Evolutionary conservation across 2,888 invertebrate genomes (phyloP).

Genomic region (Eremobia ochroleuca): DNA sequence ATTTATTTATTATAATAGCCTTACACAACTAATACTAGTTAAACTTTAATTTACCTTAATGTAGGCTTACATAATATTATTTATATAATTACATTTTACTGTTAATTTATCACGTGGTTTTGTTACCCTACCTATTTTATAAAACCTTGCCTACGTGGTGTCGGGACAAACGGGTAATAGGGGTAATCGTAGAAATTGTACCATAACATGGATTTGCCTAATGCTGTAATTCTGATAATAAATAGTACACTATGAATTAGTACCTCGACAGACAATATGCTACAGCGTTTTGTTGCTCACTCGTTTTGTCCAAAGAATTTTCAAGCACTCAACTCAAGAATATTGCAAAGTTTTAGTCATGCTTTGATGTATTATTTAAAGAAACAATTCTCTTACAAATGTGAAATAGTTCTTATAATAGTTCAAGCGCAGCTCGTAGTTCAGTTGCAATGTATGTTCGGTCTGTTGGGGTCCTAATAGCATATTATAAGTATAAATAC

Average conservation of each 20-base stretch:
- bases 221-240: conserved; percentile 63
- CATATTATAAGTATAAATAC: conserved; percentile 54
- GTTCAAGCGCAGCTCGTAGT: conserved; percentile 17
- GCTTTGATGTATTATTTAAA: conserved; percentile 6
- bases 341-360: neutral
- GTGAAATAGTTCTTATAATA: conserved; percentile 6
- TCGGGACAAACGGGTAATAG: conserved; percentile 35
- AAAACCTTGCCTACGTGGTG: conserved; percentile 60
- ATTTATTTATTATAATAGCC: conserved; percentile 79
- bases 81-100: conserved; percentile 82
- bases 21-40: conserved; percentile 75
- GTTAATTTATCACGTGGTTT: conserved; percentile 88
- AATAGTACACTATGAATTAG: conserved; percentile 62
- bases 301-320: conserved; percentile 6
- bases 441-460: conserved; percentile 17
- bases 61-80: conserved; percentile 69
- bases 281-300: neutral
- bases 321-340: neutral
- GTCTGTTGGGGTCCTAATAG: conserved; percentile 59
- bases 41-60: conserved; percentile 80
- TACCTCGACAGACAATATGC: conserved; percentile 48
- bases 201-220: conserved; percentile 54
- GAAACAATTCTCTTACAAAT: neutral
- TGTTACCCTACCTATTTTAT: conserved; percentile 79
- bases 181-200: conserved; percentile 51